Conservation (phyloP, 2,888 invertebrate genomes). For the Seladonia tumulorum region DNA sequence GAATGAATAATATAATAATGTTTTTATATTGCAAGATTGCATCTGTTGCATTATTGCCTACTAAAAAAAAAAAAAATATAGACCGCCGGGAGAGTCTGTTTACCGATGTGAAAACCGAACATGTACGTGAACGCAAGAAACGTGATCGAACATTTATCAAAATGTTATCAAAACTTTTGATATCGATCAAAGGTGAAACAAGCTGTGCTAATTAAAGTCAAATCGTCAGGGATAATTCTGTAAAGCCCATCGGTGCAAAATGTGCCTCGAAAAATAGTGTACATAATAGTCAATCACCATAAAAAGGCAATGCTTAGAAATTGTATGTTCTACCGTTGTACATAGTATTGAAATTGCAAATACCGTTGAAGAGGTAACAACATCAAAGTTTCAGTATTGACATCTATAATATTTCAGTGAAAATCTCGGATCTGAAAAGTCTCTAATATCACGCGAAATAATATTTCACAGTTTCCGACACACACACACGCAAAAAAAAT, state of each 20-base stretch:
- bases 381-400: conserved; percentile 65
- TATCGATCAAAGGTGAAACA: conserved; percentile 40
- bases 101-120: conserved; percentile 56
- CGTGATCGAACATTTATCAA: conserved; percentile 53
- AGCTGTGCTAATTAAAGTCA: conserved; percentile 52
- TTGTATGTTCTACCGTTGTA: conserved; percentile 61
- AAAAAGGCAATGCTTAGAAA: conserved; percentile 59
- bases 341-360: conserved; percentile 62
- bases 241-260: conserved; percentile 69
- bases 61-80: conserved; percentile 46
- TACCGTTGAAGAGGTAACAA: conserved; percentile 64
- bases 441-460: conserved; percentile 27
- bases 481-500: conserved; percentile 41
- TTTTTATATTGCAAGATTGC: conserved; percentile 67
- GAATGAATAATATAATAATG: conserved; percentile 60
- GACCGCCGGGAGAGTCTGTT: conserved; percentile 57
- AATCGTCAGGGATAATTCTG: conserved; percentile 58
- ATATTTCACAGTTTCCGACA: conserved; percentile 23
- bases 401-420: conserved; percentile 49
- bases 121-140: conserved; percentile 47
- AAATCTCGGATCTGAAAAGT: conserved; percentile 30
- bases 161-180: conserved; percentile 27
- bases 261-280: conserved; percentile 76
- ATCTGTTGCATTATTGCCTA: conserved; percentile 54
- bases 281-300: conserved; percentile 68